Conservation (phyloP, 2,888 invertebrate species). For the Pristionchus fissidentatus region DNA sequence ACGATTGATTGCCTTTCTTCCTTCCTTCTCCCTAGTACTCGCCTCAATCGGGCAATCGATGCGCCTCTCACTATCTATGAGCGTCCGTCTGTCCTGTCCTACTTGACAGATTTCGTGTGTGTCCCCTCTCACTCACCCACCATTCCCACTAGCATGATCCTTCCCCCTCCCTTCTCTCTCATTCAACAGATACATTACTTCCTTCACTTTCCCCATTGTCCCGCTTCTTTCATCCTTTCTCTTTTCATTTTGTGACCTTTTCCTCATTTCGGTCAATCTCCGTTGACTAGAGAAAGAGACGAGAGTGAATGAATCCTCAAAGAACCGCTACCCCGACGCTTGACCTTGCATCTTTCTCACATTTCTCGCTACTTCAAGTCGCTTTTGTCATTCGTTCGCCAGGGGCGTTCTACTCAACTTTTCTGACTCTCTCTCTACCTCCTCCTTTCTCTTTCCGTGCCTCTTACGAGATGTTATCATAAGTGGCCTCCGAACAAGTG, state of each 20-base stretch:
- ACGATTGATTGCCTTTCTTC: constrained; percentile 34
- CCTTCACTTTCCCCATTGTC: constrained; percentile 35
- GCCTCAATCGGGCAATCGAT: constrained; percentile 40
- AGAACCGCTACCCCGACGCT: constrained; percentile 20
- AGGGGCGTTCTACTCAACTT: constrained; percentile 29
- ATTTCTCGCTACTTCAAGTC: constrained; percentile 14
- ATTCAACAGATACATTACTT: constrained; percentile 28
- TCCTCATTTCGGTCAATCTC: constrained; percentile 36
- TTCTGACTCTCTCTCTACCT: neutral
- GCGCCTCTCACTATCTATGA: constrained; percentile 29
- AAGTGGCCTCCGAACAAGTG: constrained; percentile 16
- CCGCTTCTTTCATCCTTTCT: constrained; percentile 40
- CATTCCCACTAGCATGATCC: constrained; percentile 3
- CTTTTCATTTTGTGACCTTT: constrained; percentile 38
- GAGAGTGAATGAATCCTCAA: constrained; percentile 28
- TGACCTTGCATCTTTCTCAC: constrained; percentile 42
- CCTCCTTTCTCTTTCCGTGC: neutral
- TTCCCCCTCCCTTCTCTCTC: neutral
- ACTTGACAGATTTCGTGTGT: constrained; percentile 40
- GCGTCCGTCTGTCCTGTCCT: constrained; percentile 31
- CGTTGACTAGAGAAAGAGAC: constrained; percentile 1
- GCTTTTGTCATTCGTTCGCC: neutral
- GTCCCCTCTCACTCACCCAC: constrained; percentile 3
- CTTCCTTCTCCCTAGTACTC: neutral
- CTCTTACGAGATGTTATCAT: constrained; percentile 45